Base-by-base conservation (phyloP, 2,113 vertebrate species). In the Natator depressus region DNA sequence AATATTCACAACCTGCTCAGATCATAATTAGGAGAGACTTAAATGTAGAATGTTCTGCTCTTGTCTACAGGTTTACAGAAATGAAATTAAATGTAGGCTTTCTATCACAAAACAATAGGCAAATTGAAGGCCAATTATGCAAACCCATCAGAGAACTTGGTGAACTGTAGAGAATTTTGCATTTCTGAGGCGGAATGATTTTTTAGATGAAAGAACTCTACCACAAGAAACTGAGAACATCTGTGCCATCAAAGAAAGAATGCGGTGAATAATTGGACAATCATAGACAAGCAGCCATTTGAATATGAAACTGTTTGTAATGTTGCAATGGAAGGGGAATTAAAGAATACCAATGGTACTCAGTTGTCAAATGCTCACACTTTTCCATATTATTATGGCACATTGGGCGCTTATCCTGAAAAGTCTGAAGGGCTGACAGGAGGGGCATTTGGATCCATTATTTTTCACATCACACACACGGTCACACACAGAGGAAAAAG, bases 181-280 rank as follows among this genome's bases (percentile, higher is more conserved):
- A 98, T 98, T 98, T 98, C 97, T 98, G 97, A 98, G 92, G 96
- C 93, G 14, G 97, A 98, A 97, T 6, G 86, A 98, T 97, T 98
- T 98, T 96, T 97, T 90, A 97, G 98, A 98, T 96, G 93, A 94
- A 97, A 97, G 97, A 93, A 89, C 75, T 96, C 96, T 96, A 95
- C 98, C 98, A 97, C 92, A 98, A 98, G 98, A 98, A 98, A 98
- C 98, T 98, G 98, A 97, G 98, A 98, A 98, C 98, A 98, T 98
- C 98, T 98, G 98, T 98, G 96, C 97, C 97, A 98, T 98, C 98
- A 98, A 98, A 97, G 97, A 92, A 96, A 97, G 98, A 98, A 97
- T 89, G 93, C 96, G 90, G 98, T 97, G 97, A 98, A 98, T 98
- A 98, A 98, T 98, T 98, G 98, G 98, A 98, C 98, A 98, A 98